Evolutionary conservation across 1,140 invertebrate species (phyloP).

Genomic region (Amyelois transitella): DNA sequence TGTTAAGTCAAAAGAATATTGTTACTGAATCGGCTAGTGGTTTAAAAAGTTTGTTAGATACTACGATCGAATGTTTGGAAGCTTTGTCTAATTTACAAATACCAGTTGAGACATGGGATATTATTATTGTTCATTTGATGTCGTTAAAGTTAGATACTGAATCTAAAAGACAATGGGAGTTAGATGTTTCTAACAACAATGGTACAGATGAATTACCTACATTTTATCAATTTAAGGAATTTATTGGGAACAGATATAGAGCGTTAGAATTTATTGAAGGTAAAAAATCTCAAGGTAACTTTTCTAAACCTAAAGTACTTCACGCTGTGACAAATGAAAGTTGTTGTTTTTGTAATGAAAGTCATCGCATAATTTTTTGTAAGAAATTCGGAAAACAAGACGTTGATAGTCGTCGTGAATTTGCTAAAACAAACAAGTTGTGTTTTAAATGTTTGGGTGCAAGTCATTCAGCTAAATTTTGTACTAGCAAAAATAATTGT

Average conservation of each 20-base stretch:
- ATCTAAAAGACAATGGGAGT: constrained; percentile 18
- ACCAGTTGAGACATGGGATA: constrained; percentile 6
- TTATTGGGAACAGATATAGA: constrained; percentile 18
- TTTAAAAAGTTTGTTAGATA: constrained; percentile 8
- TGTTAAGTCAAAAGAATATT: constrained; percentile 6
- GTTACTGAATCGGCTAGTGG: not conserved
- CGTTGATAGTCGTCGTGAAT: constrained; percentile 15
- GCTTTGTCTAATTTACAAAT: constrained; percentile 5
- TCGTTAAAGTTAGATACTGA: constrained; percentile 10
- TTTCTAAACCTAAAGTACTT: constrained; percentile 6
- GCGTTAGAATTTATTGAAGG: constrained; percentile 24
- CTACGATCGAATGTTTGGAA: constrained; percentile 5
- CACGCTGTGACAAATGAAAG: constrained; percentile 1
- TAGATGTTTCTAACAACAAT: not conserved
- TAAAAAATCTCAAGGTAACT: constrained; percentile 5
- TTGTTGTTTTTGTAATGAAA: constrained; percentile 18
- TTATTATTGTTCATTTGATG: constrained; percentile 6
- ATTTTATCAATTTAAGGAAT: constrained; percentile 20
- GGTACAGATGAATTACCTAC: constrained; percentile 17
- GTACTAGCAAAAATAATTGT: constrained; percentile 5
- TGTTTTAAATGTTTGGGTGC: constrained; percentile 26
- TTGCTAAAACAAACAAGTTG: constrained; percentile 18
- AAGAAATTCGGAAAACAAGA: constrained; percentile 17
- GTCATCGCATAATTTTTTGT: constrained; percentile 18
- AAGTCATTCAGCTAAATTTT: constrained; percentile 13